Base-by-base conservation (phyloP, 2,113 vertebrate genomes). In the Corapipo altera region DNA sequence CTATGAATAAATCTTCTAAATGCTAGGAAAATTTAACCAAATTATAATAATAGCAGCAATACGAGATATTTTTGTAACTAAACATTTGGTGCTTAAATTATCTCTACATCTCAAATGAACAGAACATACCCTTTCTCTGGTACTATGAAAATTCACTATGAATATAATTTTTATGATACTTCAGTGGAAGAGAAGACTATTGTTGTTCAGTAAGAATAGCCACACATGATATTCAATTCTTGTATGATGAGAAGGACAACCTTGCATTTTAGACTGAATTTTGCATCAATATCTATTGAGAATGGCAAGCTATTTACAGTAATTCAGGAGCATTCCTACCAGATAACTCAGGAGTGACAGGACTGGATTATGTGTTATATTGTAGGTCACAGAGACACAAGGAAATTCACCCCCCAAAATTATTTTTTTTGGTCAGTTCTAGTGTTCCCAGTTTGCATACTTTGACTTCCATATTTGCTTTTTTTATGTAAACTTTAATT, bases 271-370 rank as follows among this genome's bases (percentile, higher is more conserved):
- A 83, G 46, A 75, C 73, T 85, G 46, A 95, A 81, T 94, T 92
- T 94, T 89, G 20, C 51, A 88, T 69, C 57, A 49, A 11, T 76
- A 19, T 72, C 61, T 72, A 6, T 24, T 77, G 48, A 39, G 72
- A 95, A 92, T 72, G 79, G 59, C 27, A 91, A 88, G 30, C 24
- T 89, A 75, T 93, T 96, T 93, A 77, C 51, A 74, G 55, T 72
- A 80, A 88, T 84, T 89, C 79, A 88, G 72, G 28, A 86, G 5
- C 30, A 67, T 72, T 92, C 39, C 23, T 82, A 71, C 19, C 32
- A 90, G 27, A 55, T 57, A 96, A 64, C 49, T 72, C n/a, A 41
- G 8, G 43, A 91, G 35, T 86, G 65, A 67, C 52, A 93, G 19
- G 43, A 79, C 49, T 80, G 71, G 54, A 85, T 88, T 92, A 62